phyloP scores from a whole-genome alignment of 2,888 invertebrate genomes.

The Eupithecia centaureata region DNA sequence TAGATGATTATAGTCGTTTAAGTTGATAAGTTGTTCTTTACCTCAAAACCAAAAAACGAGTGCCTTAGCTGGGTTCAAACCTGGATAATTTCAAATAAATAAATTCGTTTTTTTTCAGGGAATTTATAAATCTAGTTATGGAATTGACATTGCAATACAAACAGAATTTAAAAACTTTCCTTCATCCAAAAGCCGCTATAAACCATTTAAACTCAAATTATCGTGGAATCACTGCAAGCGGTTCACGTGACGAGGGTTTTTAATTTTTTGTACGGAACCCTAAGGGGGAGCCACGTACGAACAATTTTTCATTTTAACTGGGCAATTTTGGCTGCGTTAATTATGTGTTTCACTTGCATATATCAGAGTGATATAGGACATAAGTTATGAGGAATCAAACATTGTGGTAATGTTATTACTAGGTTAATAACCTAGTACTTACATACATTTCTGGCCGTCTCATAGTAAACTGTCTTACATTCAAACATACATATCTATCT shows the following conservation, averaged over 20 bases:
- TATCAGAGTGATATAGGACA: conserved; percentile 17
- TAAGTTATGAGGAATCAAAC: background rate
- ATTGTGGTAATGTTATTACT: background rate
- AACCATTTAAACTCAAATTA: conserved; percentile 13
- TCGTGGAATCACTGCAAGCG: conserved; percentile 43
- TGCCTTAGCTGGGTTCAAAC: no score
- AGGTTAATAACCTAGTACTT: no score
- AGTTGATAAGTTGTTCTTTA: no score
- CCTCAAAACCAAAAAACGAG: no score
- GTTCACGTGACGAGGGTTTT: conserved; percentile 40
- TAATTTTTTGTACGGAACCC: conserved; percentile 36
- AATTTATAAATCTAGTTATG: no score
- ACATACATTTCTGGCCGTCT: no score
- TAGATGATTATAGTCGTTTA: no score
- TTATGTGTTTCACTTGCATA: conserved; percentile 46
- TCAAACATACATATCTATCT: no score
- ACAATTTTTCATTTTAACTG: conserved; percentile 56
- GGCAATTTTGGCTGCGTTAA: conserved; percentile 47
- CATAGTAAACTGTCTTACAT: no score
- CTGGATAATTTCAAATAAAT: no score
- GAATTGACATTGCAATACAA: background rate
- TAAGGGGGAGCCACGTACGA: conserved; percentile 30
- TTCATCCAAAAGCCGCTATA: background rate
- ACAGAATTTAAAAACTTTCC: background rate
- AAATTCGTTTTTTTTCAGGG: no score